Evolutionary conservation across 2,888 invertebrate genomes (phyloP).

Genomic region (Leptodirus hochenwartii): DNA sequence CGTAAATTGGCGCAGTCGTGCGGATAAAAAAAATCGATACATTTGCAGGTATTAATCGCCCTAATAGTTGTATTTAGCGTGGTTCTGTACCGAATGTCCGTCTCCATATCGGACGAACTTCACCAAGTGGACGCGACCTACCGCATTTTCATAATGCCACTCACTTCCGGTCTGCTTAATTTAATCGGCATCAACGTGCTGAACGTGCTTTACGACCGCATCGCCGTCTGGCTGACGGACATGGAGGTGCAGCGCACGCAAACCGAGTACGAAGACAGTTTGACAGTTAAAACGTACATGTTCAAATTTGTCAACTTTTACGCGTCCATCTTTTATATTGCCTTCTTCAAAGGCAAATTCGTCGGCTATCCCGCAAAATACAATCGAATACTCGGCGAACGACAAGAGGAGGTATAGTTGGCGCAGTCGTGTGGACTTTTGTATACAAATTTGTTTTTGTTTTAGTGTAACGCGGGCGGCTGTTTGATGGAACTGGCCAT

Average conservation of each 20-base stretch:
- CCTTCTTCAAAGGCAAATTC: slow-evolving; percentile 59
- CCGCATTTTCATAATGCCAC: slow-evolving; percentile 48
- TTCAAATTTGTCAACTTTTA: slow-evolving; percentile 85
- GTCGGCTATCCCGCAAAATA: slow-evolving; percentile 63
- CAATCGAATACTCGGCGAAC: slow-evolving; percentile 46
- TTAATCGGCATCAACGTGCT: slow-evolving; percentile 56
- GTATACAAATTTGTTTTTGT: slow-evolving; percentile 10
- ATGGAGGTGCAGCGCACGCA: slow-evolving; percentile 62
- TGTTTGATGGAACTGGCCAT: slow-evolving; percentile 74
- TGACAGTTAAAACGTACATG: slow-evolving; percentile 71
- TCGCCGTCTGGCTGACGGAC: slow-evolving; percentile 52
- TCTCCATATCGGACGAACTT: slow-evolving; percentile 37
- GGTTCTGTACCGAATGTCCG: slow-evolving; percentile 56
- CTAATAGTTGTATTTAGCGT: slow-evolving; percentile 57
- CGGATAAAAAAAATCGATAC: slow-evolving; percentile 3
- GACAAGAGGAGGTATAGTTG: slow-evolving; percentile 48
- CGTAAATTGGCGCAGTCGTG: background rate
- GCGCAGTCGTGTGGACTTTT: slow-evolving; percentile 4
- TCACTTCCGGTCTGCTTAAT: slow-evolving; percentile 63
- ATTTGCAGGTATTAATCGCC: slow-evolving; percentile 41
- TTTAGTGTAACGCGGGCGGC: slow-evolving; percentile 63
- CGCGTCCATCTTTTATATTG: slow-evolving; percentile 73
- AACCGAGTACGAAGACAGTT: slow-evolving; percentile 70
- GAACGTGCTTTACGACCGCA: slow-evolving; percentile 45
- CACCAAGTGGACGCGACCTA: slow-evolving; percentile 33